phyloP scores from a whole-genome alignment of 1,140 invertebrate species.

The Eupristina koningsbergeri region DNA sequence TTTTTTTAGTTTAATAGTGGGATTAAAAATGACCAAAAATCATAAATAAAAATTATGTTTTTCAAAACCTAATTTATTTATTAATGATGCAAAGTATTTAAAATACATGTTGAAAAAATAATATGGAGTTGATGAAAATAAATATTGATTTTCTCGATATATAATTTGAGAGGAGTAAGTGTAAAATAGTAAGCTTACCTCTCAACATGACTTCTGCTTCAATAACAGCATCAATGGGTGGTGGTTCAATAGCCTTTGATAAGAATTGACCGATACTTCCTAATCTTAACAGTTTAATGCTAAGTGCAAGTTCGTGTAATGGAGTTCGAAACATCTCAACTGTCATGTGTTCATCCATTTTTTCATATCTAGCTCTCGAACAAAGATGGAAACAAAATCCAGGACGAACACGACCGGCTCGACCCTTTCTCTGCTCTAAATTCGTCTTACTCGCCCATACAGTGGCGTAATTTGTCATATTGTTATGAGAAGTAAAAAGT shows the following conservation, averaged over 20 bases:
- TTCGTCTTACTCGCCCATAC: slow-evolving; percentile 95
- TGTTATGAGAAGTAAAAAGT: slow-evolving; percentile 94
- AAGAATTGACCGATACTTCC: slow-evolving; percentile 94
- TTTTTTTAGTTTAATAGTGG: no score
- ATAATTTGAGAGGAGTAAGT: not conserved
- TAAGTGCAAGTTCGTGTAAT: slow-evolving; percentile 90
- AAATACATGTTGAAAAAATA: no score
- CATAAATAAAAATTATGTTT: not conserved
- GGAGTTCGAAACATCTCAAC: slow-evolving; percentile 97
- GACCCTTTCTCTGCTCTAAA: slow-evolving; percentile 90
- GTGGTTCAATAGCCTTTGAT: slow-evolving; percentile 93
- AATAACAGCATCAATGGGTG: slow-evolving; percentile 94
- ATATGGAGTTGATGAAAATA: no score
- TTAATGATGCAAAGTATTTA: no score
- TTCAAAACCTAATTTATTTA: no score
- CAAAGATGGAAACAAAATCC: slow-evolving; percentile 94
- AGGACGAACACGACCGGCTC: slow-evolving; percentile 90
- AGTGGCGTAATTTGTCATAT: slow-evolving; percentile 95
- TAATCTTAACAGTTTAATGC: slow-evolving; percentile 89
- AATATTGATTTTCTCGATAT: no score
- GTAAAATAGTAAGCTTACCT: slow-evolving; percentile 61
- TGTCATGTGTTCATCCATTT: slow-evolving; percentile 91
- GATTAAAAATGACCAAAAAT: not conserved
- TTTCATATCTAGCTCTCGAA: slow-evolving; percentile 81
- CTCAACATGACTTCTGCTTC: slow-evolving; percentile 85